phyloP scores from a whole-genome alignment of 2,113 vertebrate genomes.

The Synchiropus splendidus region DNA sequence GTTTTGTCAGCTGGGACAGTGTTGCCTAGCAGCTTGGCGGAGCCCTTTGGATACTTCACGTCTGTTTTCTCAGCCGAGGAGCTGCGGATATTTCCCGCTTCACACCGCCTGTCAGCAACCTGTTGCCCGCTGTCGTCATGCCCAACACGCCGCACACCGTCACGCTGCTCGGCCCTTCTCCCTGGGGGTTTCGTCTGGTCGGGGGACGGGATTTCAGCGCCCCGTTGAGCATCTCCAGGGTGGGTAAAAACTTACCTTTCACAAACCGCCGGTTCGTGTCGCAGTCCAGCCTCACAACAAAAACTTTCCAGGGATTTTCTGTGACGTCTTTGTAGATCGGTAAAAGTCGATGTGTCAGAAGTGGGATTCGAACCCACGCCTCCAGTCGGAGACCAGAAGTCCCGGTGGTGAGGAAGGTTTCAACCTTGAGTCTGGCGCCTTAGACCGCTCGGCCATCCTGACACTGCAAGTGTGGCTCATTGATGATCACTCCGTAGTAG shows the following conservation, averaged over 20 bases:
- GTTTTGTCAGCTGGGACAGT: conserved; percentile 41
- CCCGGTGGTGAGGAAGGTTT: background rate
- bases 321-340: too few species aligned
- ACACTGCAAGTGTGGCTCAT: background rate
- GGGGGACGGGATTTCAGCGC: conserved; percentile 92
- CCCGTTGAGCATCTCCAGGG: conserved; percentile 88
- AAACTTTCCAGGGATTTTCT: background rate
- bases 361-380: conserved; percentile 1
- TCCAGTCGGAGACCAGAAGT: background rate
- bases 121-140: background rate
- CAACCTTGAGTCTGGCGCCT: background rate
- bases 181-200: conserved; percentile 92
- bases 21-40: conserved; percentile 55
- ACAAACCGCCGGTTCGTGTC: background rate
- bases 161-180: conserved; percentile 83
- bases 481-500: too few species aligned
- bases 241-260: conserved; percentile 53
- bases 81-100: conserved; percentile 7
- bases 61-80: conserved; percentile 3
- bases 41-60: conserved; percentile 23
- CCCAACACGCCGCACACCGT: conserved; percentile 76
- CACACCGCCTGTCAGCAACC: conserved; percentile 2
- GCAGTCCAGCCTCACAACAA: background rate
- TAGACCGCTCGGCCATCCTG: conserved; percentile 1
- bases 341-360: too few species aligned